Base-by-base conservation (phyloP, 1,140 invertebrate species). In the Lysiphlebus fabarum region DNA sequence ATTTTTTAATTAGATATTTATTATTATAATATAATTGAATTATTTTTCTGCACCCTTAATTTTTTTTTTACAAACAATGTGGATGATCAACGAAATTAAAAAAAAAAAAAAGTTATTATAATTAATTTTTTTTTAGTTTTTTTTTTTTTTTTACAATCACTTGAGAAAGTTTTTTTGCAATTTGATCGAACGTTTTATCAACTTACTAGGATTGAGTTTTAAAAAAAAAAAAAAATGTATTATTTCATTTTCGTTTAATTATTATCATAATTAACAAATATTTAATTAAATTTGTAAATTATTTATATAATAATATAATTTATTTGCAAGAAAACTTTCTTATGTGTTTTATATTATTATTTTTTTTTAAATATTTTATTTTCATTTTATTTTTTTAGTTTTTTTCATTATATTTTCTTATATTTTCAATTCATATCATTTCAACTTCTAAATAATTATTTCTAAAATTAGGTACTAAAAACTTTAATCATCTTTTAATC, bases 391-490 rank as follows among this genome's bases (percentile, higher is more conserved):
- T 40, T 4, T 1, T 40, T 8, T 40, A n/a, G n/a, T 40, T 40
- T 40, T 40, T 40, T 40, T 38, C n/a, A 38, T 34, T 8, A 34
- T 1, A 17, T 17, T 17, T 69, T 63, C 67, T 74, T 72, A 60
- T 72, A 71, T 67, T 76, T 69, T 58, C 41, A 40, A 12, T 11
- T 54, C 7, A 33, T 9, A 11, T 43, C 17, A 37, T 9, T 48
- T 49, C 40, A n/a, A 45, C 33, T 36, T 57, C 56, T 41, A 44
- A 53, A 62, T 57, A 41, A 67, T 68, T 67, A 64, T 53, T 38
- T 69, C 64, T 65, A 63, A 66, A 71, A 71, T 75, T 77, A 74
- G 75, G 72, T 77, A 76, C 73, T 76, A 77, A 71, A 69, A 67
- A 50, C 67, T 66, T 66, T 67, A 48, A 67, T 62, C 50, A 14